phyloP scores from a whole-genome alignment of 2,797 vertebrate species.

The Spea hammondii region DNA sequence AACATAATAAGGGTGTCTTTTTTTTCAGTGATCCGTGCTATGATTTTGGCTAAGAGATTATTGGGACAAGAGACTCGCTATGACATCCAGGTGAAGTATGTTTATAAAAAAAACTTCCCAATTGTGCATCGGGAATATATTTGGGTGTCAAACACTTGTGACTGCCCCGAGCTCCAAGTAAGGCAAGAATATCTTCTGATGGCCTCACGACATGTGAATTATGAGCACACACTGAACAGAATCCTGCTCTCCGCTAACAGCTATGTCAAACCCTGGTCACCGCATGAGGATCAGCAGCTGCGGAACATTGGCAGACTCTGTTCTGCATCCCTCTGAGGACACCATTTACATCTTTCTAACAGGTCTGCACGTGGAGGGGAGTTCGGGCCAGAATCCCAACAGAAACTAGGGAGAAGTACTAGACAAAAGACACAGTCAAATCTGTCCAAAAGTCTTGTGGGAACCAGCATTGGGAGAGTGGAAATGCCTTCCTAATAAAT shows the following conservation, averaged over 20 bases:
- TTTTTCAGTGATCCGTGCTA: conserved; percentile 67
- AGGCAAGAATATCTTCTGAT: conserved; percentile 68
- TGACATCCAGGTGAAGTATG: conserved; percentile 63
- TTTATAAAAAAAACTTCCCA: conserved; percentile 64
- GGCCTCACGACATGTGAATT: conserved; percentile 64
- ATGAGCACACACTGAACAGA: conserved; percentile 69
- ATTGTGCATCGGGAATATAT: conserved; percentile 66
- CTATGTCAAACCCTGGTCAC: conserved; percentile 68
- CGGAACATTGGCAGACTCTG: conserved; percentile 57
- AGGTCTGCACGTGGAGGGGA: not conserved
- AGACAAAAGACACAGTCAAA: not conserved
- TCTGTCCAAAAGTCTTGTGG: too few relatives aligned
- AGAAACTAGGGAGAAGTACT: not conserved
- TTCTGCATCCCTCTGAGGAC: conserved; percentile 11
- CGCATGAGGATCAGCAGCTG: conserved; percentile 62
- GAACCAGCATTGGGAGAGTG: too few relatives aligned
- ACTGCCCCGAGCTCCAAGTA: conserved; percentile 63
- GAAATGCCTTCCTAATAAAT: too few relatives aligned
- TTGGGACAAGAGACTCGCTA: conserved; percentile 70
- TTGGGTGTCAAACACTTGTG: conserved; percentile 68
- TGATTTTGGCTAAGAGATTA: conserved; percentile 55
- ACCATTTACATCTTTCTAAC: not conserved
- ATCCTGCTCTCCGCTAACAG: conserved; percentile 62
- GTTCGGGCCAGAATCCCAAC: not conserved
- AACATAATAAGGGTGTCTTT: too few relatives aligned